Evolutionary conservation across 2,113 vertebrate species (phyloP).

Genomic region (Phaethon lepturus): DNA sequence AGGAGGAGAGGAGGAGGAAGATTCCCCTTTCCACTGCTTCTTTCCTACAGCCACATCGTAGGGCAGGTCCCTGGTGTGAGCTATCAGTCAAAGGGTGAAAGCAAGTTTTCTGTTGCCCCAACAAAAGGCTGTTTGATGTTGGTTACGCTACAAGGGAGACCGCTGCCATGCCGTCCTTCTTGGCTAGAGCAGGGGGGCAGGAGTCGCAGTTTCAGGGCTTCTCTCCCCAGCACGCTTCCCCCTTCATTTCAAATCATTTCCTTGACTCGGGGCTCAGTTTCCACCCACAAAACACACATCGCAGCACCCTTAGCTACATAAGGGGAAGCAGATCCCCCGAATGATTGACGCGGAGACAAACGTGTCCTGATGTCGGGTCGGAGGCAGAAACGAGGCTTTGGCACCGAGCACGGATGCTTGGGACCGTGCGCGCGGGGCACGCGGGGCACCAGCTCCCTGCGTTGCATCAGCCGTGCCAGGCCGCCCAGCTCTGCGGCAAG

Average conservation of each 20-base stretch:
- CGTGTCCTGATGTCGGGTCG: fast-evolving
- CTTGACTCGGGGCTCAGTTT: neutral
- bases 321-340: fast-evolving
- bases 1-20: too few relatives aligned
- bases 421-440: fast-evolving
- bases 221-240: neutral
- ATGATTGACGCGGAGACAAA: fast-evolving
- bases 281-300: fast-evolving
- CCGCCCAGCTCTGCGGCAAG: neutral
- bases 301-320: fast-evolving
- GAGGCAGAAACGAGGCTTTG: neutral
- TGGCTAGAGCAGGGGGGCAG: neutral
- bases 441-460: neutral
- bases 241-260: neutral
- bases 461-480: neutral
- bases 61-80: neutral
- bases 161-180: fast-evolving
- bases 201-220: neutral
- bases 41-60: neutral
- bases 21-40: neutral
- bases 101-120: neutral
- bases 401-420: fast-evolving
- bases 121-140: fast-evolving
- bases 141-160: neutral
- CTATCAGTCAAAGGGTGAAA: fast-evolving